Evolutionary conservation across 2,888 invertebrate genomes (phyloP).

Genomic region (Tholera decimalis): DNA sequence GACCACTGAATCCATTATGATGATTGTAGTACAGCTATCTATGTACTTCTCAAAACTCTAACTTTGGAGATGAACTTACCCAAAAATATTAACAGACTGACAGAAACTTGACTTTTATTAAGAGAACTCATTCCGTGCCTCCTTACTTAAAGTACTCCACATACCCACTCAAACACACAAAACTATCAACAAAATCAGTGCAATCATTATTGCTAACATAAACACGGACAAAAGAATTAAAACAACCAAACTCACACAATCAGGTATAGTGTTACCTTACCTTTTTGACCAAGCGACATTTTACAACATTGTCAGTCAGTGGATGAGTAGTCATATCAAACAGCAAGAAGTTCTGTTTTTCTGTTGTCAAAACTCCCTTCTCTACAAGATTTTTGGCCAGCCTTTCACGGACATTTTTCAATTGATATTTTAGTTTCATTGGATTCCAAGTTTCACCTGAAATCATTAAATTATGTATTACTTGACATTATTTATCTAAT

Average conservation of each 20-base stretch:
- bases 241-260: too few species aligned
- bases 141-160: too few species aligned
- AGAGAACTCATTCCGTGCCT: too few species aligned
- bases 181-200: too few species aligned
- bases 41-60: too few species aligned
- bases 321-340: slow-evolving; percentile 99
- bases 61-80: background rate
- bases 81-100: too few species aligned
- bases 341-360: slow-evolving; percentile 99
- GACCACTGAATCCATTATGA: background rate
- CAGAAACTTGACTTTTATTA: background rate
- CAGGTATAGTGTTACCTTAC: slow-evolving; percentile 87
- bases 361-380: slow-evolving; percentile 99
- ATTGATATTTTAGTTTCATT: slow-evolving; percentile 98
- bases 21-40: background rate
- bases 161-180: too few species aligned
- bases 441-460: slow-evolving; percentile 99
- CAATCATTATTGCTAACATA: too few species aligned
- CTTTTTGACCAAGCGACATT: slow-evolving; percentile 99
- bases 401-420: slow-evolving; percentile 99
- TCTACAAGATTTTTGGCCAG: slow-evolving; percentile 99
- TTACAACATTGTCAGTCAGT: slow-evolving; percentile 98
- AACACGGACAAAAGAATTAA: too few species aligned
- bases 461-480: slow-evolving; percentile 58
- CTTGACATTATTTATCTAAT: slow-evolving; percentile 2